Evolutionary conservation across 2,113 vertebrate species (phyloP).

Genomic region (Triplophysa tibetana): DNA sequence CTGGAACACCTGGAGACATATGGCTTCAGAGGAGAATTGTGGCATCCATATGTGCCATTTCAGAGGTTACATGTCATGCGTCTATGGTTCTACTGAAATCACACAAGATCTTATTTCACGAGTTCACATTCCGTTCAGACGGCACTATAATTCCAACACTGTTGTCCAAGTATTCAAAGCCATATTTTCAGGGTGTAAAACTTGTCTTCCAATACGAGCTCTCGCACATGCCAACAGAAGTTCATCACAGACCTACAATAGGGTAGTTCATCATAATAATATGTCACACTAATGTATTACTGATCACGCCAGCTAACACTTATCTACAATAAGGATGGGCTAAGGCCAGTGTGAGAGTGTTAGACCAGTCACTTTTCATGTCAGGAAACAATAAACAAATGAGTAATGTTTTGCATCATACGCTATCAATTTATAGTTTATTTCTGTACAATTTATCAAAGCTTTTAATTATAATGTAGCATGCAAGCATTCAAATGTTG

Average conservation of each 20-base stretch:
- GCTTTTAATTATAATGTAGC: not conserved
- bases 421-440: too few species aligned
- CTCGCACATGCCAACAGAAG: not conserved
- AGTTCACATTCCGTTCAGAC: too few species aligned
- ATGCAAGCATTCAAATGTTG: not conserved
- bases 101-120: not conserved
- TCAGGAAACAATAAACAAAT: too few species aligned
- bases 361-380: too few species aligned
- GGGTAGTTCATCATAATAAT: not conserved
- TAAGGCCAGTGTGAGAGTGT: too few species aligned
- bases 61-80: constrained; percentile 78
- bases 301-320: not conserved
- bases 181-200: not conserved
- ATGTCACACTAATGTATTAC: not conserved
- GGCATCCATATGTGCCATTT: constrained; percentile 86
- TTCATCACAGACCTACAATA: not conserved
- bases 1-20: constrained; percentile 87
- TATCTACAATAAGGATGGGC: not conserved
- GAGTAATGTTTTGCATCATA: too few species aligned
- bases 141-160: too few species aligned
- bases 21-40: constrained; percentile 94
- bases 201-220: not conserved
- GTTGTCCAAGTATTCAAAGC: not conserved
- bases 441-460: too few species aligned
- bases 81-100: not conserved